Base-by-base conservation (phyloP, 2,797 vertebrate species). In the Oryzias dopingdopingensis region DNA sequence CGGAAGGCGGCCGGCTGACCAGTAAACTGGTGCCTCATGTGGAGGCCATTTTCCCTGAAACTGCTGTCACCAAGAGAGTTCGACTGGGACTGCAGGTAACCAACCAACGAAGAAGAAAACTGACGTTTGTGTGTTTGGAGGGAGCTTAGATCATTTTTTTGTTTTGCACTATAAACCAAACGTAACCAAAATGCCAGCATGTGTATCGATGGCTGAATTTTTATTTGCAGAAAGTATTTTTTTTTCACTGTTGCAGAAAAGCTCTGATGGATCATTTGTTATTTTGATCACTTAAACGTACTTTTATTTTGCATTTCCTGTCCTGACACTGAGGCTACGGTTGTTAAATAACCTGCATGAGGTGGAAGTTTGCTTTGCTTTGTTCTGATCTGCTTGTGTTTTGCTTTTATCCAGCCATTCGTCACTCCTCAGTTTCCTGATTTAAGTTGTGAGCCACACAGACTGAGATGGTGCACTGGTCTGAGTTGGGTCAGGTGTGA, bases 51-150 rank as follows among this genome's bases (percentile, higher is more conserved):
- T 99, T 99, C 81, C 97, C 97, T 0, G 95, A 96, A 43, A 92
- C 94, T 0, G 96, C 97, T 0, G 96, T 99, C 80, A 99, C 95
- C 79, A 99, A 99, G 81, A 90, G 82, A 89, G 97, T 99, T 70
- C 94, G 93, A 66, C 89, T 99, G 74, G 96, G 96, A 22, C 86
- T 99, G 53, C 97, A 99, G 95, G 97, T 98, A 85, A 26, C 26
- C 26, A 26, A 26, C 6, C 26, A 26, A 26, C 7, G 26, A 1
- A 26, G 26, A 6, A 26, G 26, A 26, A 6, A 12, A 37, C 12
- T 37, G 2, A 2, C 2, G 1, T 37, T 50, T 15, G 2, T 13
- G 1, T 57, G 23, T 69, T 56, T 56, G 24, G 32, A 12, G 10
- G 10, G 10, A 12, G 32, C 2, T 37, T 12, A 37, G 10, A 37